Conservation (phyloP, 2,888 invertebrate species). For the Drosophila incognita region DNA sequence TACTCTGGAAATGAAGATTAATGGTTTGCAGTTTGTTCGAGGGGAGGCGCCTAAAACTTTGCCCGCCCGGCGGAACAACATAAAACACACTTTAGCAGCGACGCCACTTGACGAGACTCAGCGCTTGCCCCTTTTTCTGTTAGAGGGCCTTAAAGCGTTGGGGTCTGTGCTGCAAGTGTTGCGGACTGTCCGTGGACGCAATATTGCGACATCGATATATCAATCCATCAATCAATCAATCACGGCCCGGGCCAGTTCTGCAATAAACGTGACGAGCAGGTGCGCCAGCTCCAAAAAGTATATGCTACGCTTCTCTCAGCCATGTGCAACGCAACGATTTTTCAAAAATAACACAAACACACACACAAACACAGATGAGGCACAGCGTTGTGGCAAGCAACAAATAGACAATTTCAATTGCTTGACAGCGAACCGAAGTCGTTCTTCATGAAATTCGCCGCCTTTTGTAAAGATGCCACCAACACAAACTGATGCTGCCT, state of each 20-base stretch:
- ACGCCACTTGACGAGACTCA: constrained; percentile 17
- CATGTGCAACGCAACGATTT: constrained; percentile 60
- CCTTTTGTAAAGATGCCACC: constrained; percentile 21
- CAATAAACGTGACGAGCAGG: constrained; percentile 55
- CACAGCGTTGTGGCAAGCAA: background rate
- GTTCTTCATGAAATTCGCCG: constrained; percentile 26
- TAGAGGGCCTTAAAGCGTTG: constrained; percentile 46
- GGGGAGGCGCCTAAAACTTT: constrained; percentile 60
- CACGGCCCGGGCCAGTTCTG: constrained; percentile 23
- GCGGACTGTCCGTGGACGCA: constrained; percentile 26
- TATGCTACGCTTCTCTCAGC: constrained; percentile 24
- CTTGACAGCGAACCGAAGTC: constrained; percentile 30
- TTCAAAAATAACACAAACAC: constrained; percentile 48
- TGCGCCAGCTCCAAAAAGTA: constrained; percentile 40
- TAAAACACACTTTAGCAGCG: constrained; percentile 67
- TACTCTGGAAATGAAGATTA: constrained; percentile 82
- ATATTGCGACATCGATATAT: constrained; percentile 73
- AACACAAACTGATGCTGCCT: constrained; percentile 22
- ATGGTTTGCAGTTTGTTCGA: constrained; percentile 69
- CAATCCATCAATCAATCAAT: constrained; percentile 70
- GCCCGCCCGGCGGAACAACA: constrained; percentile 59
- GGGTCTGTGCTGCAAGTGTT: background rate
- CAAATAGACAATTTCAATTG: constrained; percentile 60
- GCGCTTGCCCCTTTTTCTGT: constrained; percentile 37
- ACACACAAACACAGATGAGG: background rate